Evolutionary conservation across 2,888 invertebrate species (phyloP).

Genomic region (Daptonema setosum): DNA sequence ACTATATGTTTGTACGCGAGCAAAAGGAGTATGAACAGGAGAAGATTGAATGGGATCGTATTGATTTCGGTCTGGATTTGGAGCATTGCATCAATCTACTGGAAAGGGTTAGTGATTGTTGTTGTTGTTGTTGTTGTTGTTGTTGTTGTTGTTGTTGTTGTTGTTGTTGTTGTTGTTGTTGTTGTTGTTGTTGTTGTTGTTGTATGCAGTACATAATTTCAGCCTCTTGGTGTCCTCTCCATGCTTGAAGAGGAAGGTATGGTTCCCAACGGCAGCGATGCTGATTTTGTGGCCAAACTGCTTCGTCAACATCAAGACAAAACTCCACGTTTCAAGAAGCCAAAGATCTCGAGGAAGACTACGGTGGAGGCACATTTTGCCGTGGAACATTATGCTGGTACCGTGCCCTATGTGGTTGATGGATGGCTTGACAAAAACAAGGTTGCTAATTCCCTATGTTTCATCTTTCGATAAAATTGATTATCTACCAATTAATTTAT

Average conservation of each 20-base stretch:
- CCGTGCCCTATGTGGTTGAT: constrained; percentile 31
- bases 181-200: neutral
- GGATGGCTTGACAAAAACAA: constrained; percentile 35
- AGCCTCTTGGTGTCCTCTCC: constrained; percentile 22
- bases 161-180: too few relatives aligned
- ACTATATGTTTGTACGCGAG: constrained; percentile 23
- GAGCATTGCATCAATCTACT: constrained; percentile 22
- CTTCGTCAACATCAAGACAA: constrained; percentile 11
- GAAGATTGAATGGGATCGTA: constrained; percentile 47
- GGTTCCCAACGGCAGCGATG: constrained; percentile 23
- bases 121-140: too few relatives aligned
- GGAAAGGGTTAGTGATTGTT: constrained; percentile 18
- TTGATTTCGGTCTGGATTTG: constrained; percentile 46
- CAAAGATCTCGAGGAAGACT: constrained; percentile 22
- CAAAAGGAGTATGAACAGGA: constrained; percentile 21
- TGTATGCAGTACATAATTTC: constrained; percentile 1
- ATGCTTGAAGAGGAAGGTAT: constrained; percentile 26
- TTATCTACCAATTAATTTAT: too few relatives aligned
- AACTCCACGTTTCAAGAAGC: constrained; percentile 14
- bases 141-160: too few relatives aligned
- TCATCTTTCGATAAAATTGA: too few relatives aligned
- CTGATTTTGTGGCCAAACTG: constrained; percentile 19
- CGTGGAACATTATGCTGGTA: constrained; percentile 31
- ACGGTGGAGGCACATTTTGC: constrained; percentile 18
- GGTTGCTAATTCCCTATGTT: constrained; percentile 5